Base-by-base conservation (phyloP, 2,797 vertebrate genomes). In the Urocyon cinereoargenteus region DNA sequence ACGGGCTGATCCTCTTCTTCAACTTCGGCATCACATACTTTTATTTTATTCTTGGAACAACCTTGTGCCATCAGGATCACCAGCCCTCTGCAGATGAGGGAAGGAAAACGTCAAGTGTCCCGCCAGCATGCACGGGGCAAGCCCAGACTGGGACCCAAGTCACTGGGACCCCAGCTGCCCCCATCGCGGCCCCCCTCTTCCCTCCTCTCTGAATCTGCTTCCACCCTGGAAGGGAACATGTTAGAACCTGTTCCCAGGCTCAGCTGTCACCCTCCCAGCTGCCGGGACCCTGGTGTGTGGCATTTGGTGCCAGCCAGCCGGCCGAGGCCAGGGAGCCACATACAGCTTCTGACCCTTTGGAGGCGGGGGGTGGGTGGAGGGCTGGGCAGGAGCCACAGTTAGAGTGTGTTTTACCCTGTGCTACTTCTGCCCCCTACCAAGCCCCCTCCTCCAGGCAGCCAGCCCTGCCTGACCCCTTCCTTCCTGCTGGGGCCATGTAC, bases 201-300 rank as follows among this genome's bases (percentile, higher is more conserved):
- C 70, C 51, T 75, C 26, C 34, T 3, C 18, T 40, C 53, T 11
- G 26, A 5, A 70, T 81, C 90, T 11, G 77, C 78, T 90, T 72
- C 79, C 40, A 1, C 62, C 85, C 94, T 90, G n/a, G 73, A 66
- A 90, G 66, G 36, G 81, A 78, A 90, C 94, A 0, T 87, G 96
- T 61, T 72, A 51, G 70, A 95, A 93, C 96, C 77, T 93, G 95
- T 95, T 49, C 85, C 77, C 51, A 3, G 57, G 51, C 96, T 68
- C 97, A 97, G 97, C 97, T 97, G 97, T 98, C 86, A 53, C 94
- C 62, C 89, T 66, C 90, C 94, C 90, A 87, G 92, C 83, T 93
- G 93, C 96, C 36, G 55, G 92, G 96, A 82, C 90, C 86, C 86
- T 68, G 51, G 64, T 4, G 78, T 62, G 89, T 0, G 31, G 53